Base-by-base conservation (phyloP, 1,140 invertebrate species). In the Microplitis mediator region DNA sequence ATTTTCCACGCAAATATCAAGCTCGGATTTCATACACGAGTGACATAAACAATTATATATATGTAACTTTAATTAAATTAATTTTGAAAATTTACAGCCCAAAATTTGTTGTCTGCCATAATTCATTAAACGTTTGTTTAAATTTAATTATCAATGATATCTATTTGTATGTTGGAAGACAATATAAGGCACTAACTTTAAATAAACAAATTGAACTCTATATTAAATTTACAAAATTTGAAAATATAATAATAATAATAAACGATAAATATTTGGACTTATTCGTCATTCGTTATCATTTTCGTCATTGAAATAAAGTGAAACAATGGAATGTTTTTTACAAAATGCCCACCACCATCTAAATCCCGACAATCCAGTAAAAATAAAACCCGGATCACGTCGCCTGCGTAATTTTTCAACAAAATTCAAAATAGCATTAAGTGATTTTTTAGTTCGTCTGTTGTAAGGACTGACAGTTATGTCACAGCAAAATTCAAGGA, bases 291-390 rank as follows among this genome's bases (percentile, higher is more conserved):
- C 85, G 75, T 84, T 82, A 31, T 87, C 86, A 63, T 80, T 83
- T 36, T 87, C 85, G 69, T 88, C 89, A 71, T 90, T 89, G 76
- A 90, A 91, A 77, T 90, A 90, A 31, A 91, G 80, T 3, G 90
- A 91, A 16, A 93, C 91, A 68, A 94, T 92, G 58, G 91, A 91
- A 84, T 94, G 91, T 78, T 94, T 93, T 81, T 93, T 93, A 86
- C 92, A 93, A 78, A 94, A 94, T 0, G 92, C 92, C 92, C 92
- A 94, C 93, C 93, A 93, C 93, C 93, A 94, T 16, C 92, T 83
- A 77, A 93, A 94, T 2, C 92, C 92, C 5, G 90, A 89, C 5
- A 93, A 84, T 4, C 91, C 91, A 54, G 89, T 89, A 75, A 93
- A 93, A 31, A 88, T 81, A 78, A 93, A 93, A 69, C 86, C 87